These are phyloP conservation scores for Gypaetus barbatus DNA, from an alignment of 2,797 vertebrate genomes.

Conservation along the genomic window DNA sequence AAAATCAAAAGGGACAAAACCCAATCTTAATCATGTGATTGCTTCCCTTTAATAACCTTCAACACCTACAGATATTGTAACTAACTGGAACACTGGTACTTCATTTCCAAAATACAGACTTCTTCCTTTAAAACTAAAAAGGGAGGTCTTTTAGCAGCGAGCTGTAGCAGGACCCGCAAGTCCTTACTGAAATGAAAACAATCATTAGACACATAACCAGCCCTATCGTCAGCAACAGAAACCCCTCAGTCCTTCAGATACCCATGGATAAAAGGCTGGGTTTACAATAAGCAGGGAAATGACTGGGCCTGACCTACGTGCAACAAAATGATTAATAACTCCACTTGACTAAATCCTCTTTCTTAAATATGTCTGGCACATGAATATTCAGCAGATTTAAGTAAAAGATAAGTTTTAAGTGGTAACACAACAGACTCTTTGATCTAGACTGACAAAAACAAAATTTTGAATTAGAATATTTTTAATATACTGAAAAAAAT, in stretches of 20 bases:
- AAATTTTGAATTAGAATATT: background rate
- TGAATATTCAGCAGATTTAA: background rate
- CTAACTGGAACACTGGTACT: background rate
- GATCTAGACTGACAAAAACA: background rate
- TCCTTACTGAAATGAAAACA: background rate
- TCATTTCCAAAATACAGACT: background rate
- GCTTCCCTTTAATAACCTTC: background rate
- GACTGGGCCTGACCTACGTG: background rate
- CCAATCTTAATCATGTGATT: background rate
- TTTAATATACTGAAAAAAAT: background rate
- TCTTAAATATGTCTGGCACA: background rate
- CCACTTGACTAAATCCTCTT: background rate
- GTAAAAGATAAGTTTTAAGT: background rate
- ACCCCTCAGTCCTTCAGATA: background rate
- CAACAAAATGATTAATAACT: background rate
- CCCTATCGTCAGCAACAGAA: background rate
- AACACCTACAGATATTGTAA: background rate
- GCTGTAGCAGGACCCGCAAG: background rate
- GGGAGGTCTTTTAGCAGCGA: background rate
- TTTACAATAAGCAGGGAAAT: background rate
- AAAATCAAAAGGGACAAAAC: background rate
- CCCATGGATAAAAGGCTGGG: background rate
- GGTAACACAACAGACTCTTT: background rate
- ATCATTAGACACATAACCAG: background rate
- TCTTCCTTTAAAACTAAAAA: background rate